phyloP scores from a whole-genome alignment of 1,140 invertebrate species.

The Mycetomoellerius zeteki region DNA sequence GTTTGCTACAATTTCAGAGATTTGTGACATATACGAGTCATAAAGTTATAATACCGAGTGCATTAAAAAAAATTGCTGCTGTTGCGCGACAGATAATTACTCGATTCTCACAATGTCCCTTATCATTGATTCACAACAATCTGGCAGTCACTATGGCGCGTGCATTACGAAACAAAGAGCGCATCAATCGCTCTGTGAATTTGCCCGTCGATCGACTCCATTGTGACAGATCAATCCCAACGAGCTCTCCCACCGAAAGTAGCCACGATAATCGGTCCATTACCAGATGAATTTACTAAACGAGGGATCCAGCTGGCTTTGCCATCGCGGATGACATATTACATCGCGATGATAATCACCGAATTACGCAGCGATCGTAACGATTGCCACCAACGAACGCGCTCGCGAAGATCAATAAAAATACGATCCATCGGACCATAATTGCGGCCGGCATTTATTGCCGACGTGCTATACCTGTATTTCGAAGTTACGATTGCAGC shows the following conservation, averaged over 20 bases:
- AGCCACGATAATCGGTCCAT: constrained; percentile 60
- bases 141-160: constrained; percentile 34
- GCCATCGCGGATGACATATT: constrained; percentile 48
- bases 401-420: constrained; percentile 59
- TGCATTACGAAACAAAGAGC: constrained; percentile 60
- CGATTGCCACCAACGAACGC: constrained; percentile 6
- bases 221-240: constrained; percentile 64
- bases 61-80: neutral
- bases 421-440: constrained; percentile 36
- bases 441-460: constrained; percentile 58
- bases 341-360: constrained; percentile 41
- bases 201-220: constrained; percentile 61
- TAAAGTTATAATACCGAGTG: neutral
- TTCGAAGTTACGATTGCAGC: constrained; percentile 50
- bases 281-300: constrained; percentile 56
- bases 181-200: constrained; percentile 57
- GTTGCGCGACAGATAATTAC: constrained; percentile 21
- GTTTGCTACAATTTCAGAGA: neutral
- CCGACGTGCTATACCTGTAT: constrained; percentile 46
- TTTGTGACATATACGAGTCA: neutral
- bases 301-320: constrained; percentile 59
- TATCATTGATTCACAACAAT: constrained; percentile 58
- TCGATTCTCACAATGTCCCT: constrained; percentile 27
- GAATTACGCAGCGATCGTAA: constrained; percentile 54
- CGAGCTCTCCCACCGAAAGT: constrained; percentile 49